phyloP scores from a whole-genome alignment of 2,888 invertebrate genomes.

The Stenodera caucasica region DNA sequence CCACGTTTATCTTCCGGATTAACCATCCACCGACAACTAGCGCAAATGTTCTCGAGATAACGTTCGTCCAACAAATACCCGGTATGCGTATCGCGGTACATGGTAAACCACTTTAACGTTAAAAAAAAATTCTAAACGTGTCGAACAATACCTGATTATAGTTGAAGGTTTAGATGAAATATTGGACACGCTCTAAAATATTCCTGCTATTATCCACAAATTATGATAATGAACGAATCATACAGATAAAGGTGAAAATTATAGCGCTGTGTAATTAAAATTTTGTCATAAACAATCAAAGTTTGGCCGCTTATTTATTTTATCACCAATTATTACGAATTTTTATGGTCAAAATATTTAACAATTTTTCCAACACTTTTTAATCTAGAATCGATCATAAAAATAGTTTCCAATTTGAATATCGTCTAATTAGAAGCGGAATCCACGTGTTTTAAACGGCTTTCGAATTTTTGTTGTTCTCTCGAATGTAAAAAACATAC shows the following conservation, averaged over 20 bases:
- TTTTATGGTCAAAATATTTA: conserved; percentile 7
- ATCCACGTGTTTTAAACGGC: not conserved
- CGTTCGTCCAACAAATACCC: conserved; percentile 29
- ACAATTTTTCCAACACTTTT: conserved; percentile 1
- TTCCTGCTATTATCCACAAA: not conserved
- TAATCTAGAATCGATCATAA: conserved; percentile 3
- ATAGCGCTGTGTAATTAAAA: no score
- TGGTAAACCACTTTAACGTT: conserved; percentile 33
- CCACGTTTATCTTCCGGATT: conserved; percentile 16
- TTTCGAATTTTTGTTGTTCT: not conserved
- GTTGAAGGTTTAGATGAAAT: conserved; percentile 17
- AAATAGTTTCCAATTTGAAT: conserved; percentile 3
- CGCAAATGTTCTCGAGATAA: not conserved
- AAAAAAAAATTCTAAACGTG: conserved; percentile 27
- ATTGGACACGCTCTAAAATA: conserved; percentile 20
- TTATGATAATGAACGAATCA: no score
- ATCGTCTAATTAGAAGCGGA: not conserved
- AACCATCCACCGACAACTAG: not conserved
- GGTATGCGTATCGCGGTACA: conserved; percentile 29
- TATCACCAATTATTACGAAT: no score
- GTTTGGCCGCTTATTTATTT: conserved; percentile 18
- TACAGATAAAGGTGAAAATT: no score
- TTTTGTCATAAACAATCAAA: conserved; percentile 15
- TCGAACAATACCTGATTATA: conserved; percentile 25
- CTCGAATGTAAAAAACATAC: no score